Evolutionary conservation across 2,113 vertebrate genomes (phyloP).

Genomic region (Hyla sarda): DNA sequence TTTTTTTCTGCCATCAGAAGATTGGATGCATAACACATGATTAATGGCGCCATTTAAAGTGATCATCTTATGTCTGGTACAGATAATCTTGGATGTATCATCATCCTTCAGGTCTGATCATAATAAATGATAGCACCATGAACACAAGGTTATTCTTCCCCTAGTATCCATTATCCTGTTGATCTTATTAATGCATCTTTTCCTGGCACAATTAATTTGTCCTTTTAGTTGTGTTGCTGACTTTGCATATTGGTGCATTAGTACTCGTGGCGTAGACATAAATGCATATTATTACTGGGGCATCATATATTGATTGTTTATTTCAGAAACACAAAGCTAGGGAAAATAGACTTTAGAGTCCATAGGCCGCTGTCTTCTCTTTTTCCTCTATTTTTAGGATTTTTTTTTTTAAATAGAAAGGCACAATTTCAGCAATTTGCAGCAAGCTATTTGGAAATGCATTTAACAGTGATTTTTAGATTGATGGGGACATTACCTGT

Average conservation of each 20-base stretch:
- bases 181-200: conserved; percentile 44
- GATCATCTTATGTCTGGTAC: conserved; percentile 43
- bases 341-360: neutral
- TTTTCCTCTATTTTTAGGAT: neutral
- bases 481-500: too few species aligned
- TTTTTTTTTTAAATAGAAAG: neutral
- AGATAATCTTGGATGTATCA: conserved; percentile 54
- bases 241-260: conserved; percentile 4
- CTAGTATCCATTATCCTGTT: conserved; percentile 22
- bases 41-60: conserved; percentile 49
- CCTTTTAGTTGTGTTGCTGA: neutral
- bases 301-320: neutral
- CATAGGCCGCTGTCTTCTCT: neutral
- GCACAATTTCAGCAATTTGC: neutral
- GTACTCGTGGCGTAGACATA: neutral
- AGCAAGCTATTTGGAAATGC: too few species aligned
- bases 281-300: neutral
- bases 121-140: conserved; percentile 48
- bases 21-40: conserved; percentile 1
- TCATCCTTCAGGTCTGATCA: conserved; percentile 54
- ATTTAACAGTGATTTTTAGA: too few species aligned
- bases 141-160: conserved; percentile 47
- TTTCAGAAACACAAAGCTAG: neutral
- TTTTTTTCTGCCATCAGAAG: conserved; percentile 18
- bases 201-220: conserved; percentile 39